Evolutionary conservation across 2,113 vertebrate species (phyloP), one percentile per base, ranked within the genome.

Genomic region (Plecturocebus donacophilus): DNA sequence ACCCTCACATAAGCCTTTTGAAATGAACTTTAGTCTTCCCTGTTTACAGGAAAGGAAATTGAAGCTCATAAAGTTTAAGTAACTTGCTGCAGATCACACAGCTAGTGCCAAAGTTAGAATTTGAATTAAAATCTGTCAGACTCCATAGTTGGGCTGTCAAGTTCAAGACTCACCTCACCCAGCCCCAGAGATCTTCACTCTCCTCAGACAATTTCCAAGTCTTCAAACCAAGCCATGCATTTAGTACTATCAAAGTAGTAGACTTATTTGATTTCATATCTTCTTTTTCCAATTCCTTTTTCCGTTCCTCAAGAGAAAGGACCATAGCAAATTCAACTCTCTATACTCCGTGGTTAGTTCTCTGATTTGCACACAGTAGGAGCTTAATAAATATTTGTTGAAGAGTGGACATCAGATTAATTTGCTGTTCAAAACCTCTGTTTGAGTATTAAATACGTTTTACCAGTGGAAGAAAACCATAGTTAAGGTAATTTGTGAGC

Each of bases 401-500:
- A 77, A 92, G 35, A 96, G 68, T 91, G 49, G 54, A 96, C 64
- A 93, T 95, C 49, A 95, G 42, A 95, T 93, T 94, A 91, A 86
- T 95, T 96, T 97, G 91, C 64, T 90, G 45, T 90, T 91, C 70
- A 76, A 96, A 96, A 90, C 14, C 77, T 73, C 19, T 83, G 87
- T 96, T 91, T 88, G 21, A 87, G 12, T 95, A 84, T 97, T 92
- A 89, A 96, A 90, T 89, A 95, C 93, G 95, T 94, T 97, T 97
- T 88, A 94, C 95, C 90, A 94, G 83, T 96, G 84, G 70, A 97
- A 95, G 93, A 91, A 96, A 96, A 96, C 80, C 81, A 92, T 97
- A 96, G 90, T 90, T 98, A 97, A 97, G 97, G 76, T 97, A 96
- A 98, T 98, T 96, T 97, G 83, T 93, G 92, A 96, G 80, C 95